Evolutionary conservation across 2,113 vertebrate species (phyloP).

Genomic region (Balaeniceps rex): DNA sequence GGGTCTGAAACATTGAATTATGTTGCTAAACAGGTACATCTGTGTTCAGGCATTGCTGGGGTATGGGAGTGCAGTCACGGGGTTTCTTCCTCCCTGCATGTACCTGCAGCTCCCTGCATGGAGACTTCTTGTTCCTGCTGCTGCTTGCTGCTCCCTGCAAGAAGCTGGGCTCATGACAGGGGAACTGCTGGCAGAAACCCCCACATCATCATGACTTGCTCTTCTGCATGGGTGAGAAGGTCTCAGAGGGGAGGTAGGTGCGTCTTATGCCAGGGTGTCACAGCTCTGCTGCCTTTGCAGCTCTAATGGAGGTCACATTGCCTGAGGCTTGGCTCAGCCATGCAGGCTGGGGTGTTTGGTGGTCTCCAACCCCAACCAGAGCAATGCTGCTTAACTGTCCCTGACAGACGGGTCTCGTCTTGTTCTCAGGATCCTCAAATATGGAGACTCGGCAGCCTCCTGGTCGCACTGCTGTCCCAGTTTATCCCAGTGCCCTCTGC

Average conservation of each 20-base stretch:
- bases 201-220: background rate
- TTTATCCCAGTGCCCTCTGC: background rate
- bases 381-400: background rate
- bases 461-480: background rate
- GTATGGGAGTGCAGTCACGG: background rate
- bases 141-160: background rate
- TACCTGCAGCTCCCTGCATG: background rate
- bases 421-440: background rate
- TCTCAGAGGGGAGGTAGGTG: background rate
- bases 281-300: background rate
- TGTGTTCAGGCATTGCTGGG: background rate
- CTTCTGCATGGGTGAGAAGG: background rate
- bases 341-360: background rate
- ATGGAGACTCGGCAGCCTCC: background rate
- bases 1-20: background rate
- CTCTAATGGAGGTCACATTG: background rate
- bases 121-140: background rate
- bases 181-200: background rate
- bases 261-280: fast-evolving
- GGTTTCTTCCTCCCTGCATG: background rate
- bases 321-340: background rate
- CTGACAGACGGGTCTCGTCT: background rate
- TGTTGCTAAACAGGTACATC: background rate
- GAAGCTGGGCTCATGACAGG: background rate
- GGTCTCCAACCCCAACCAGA: background rate